Conservation (phyloP, 2,113 vertebrate genomes). For the Erythrocercus mccallii region DNA sequence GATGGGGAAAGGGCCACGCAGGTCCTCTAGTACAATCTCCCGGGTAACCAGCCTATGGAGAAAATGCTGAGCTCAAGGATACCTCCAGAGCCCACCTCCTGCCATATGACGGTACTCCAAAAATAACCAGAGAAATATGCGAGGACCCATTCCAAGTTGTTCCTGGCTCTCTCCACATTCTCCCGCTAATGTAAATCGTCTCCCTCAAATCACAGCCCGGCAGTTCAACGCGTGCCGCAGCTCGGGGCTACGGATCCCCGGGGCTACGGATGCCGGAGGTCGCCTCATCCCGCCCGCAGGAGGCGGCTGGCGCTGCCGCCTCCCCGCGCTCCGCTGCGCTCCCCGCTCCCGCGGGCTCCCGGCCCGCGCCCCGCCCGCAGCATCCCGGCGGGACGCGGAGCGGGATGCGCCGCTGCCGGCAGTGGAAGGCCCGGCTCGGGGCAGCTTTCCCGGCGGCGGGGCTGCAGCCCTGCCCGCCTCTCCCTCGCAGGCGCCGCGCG, state of each 20-base stretch:
- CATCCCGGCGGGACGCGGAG: background rate
- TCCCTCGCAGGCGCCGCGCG: too few species aligned
- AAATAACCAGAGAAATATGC: slow-evolving; percentile 59
- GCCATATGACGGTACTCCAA: slow-evolving; percentile 52
- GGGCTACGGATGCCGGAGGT: background rate
- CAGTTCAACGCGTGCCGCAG: background rate
- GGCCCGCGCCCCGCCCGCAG: background rate
- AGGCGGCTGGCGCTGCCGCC: background rate
- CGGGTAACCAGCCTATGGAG: slow-evolving; percentile 17
- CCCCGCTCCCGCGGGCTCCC: background rate
- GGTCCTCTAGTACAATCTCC: slow-evolving; percentile 10
- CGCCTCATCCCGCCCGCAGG: background rate
- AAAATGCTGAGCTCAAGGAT: slow-evolving; percentile 51
- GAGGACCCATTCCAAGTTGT: slow-evolving; percentile 49
- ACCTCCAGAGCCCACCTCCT: slow-evolving; percentile 45
- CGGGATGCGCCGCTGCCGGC: background rate
- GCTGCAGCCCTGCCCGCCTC: too few species aligned
- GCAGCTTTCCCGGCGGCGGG: too few species aligned
- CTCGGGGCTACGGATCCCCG: background rate
- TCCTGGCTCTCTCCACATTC: slow-evolving; percentile 12
- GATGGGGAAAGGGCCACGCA: background rate
- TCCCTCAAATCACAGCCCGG: background rate
- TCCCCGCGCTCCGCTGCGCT: background rate
- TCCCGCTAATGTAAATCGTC: slow-evolving; percentile 2
- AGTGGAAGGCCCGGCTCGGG: too few species aligned